Evolutionary conservation across 2,113 vertebrate species (phyloP).

Genomic region (Sander vitreus): DNA sequence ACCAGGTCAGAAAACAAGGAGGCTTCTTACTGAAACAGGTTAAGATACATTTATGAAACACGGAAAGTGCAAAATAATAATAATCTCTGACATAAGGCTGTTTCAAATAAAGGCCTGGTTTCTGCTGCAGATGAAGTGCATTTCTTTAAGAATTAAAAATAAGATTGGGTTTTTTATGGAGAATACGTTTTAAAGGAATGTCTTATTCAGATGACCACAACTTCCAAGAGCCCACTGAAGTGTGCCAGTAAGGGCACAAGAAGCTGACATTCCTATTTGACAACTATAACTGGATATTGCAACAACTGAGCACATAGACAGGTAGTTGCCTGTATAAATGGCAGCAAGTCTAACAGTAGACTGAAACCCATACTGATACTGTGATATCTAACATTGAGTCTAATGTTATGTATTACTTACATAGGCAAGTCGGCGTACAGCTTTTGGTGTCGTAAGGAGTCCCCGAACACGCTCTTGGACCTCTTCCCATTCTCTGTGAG

Average conservation of each 20-base stretch:
- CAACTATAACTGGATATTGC: not conserved
- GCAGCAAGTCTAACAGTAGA: not conserved
- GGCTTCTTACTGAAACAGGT: not conserved
- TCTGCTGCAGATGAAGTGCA: not conserved
- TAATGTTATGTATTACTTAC: conserved; percentile 71
- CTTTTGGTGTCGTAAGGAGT: conserved; percentile 83
- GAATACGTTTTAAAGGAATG: not conserved
- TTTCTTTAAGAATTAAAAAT: not conserved
- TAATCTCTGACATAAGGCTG: not conserved
- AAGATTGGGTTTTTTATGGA: not conserved
- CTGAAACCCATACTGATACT: not conserved
- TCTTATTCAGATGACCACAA: too few relatives aligned
- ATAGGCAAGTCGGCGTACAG: conserved; percentile 70
- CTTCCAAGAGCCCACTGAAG: not conserved
- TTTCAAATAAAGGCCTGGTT: not conserved
- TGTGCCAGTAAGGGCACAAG: not conserved
- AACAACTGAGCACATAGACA: not conserved
- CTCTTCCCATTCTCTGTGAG: conserved; percentile 80
- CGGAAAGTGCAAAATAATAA: too few relatives aligned
- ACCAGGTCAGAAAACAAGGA: not conserved
- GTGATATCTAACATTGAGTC: not conserved
- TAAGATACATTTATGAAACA: too few relatives aligned
- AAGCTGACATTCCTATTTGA: not conserved
- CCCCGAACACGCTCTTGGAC: conserved; percentile 83
- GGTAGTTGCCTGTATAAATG: too few relatives aligned